phyloP scores from a whole-genome alignment of 2,888 invertebrate genomes.

The Amblyteles armatorius region DNA sequence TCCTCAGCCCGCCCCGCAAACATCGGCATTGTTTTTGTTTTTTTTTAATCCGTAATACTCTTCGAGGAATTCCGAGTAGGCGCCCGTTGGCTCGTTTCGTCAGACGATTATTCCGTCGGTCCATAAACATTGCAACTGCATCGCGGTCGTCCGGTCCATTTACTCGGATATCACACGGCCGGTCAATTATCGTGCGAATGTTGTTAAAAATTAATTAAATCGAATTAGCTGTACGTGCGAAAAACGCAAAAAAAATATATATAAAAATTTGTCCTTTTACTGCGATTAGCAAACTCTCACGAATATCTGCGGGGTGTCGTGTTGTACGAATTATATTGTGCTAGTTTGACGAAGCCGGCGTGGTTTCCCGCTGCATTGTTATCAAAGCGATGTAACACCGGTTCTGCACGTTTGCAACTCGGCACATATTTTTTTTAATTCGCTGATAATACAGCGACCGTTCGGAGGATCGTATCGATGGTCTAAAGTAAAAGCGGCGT shows the following conservation, averaged over 20 bases:
- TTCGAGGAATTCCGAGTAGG: background rate
- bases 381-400: background rate
- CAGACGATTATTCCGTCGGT: too few relatives aligned
- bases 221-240: background rate
- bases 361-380: background rate
- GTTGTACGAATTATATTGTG: background rate
- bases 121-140: background rate
- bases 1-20: too few relatives aligned
- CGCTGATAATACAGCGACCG: background rate
- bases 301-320: background rate
- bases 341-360: slow-evolving; percentile 20
- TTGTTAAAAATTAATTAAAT: background rate
- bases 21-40: too few relatives aligned
- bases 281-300: background rate
- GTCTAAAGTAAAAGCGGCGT: background rate
- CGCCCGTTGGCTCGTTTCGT: background rate
- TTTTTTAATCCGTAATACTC: background rate
- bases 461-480: too few relatives aligned
- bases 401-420: background rate
- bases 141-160: background rate
- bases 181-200: background rate
- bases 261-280: background rate
- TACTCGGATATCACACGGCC: background rate
- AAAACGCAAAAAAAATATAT: background rate
- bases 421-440: background rate